phyloP scores from a whole-genome alignment of 2,888 invertebrate genomes.

The Mythimna lalbum region DNA sequence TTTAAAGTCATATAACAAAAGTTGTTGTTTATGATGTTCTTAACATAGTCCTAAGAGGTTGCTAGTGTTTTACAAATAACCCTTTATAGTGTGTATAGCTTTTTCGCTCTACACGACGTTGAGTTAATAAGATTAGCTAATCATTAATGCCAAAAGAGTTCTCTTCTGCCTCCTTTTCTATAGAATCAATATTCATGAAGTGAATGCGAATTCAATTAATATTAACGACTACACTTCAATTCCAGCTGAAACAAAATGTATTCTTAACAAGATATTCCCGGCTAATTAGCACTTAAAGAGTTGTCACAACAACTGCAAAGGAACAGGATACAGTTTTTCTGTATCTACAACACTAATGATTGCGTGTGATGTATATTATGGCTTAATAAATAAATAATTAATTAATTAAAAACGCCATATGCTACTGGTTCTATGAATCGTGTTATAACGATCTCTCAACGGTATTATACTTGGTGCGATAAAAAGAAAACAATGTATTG shows the following conservation, averaged over 20 bases:
- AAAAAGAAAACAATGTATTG: slow-evolving; percentile 55
- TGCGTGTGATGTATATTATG: slow-evolving; percentile 53
- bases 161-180: not conserved
- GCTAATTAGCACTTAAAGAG: slow-evolving; percentile 38
- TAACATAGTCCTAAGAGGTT: no score
- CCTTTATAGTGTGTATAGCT: no score
- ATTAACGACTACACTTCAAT: slow-evolving; percentile 1
- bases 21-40: no score
- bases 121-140: not conserved
- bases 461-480: slow-evolving; percentile 35
- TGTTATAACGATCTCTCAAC: slow-evolving; percentile 46
- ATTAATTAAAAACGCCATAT: slow-evolving; percentile 52
- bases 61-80: no score
- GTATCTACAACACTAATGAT: slow-evolving; percentile 38
- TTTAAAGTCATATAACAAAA: no score
- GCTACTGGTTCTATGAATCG: slow-evolving; percentile 52
- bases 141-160: not conserved
- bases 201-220: not conserved
- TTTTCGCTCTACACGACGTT: not conserved
- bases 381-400: slow-evolving; percentile 54
- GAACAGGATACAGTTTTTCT: slow-evolving; percentile 15
- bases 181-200: not conserved
- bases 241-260: slow-evolving; percentile 2
- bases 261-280: slow-evolving; percentile 14
- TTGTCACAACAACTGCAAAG: slow-evolving; percentile 24